Evolutionary conservation across 2,797 vertebrate species (phyloP), one percentile per base, ranked within the genome.

Genomic region (Bovichtus diacanthus): DNA sequence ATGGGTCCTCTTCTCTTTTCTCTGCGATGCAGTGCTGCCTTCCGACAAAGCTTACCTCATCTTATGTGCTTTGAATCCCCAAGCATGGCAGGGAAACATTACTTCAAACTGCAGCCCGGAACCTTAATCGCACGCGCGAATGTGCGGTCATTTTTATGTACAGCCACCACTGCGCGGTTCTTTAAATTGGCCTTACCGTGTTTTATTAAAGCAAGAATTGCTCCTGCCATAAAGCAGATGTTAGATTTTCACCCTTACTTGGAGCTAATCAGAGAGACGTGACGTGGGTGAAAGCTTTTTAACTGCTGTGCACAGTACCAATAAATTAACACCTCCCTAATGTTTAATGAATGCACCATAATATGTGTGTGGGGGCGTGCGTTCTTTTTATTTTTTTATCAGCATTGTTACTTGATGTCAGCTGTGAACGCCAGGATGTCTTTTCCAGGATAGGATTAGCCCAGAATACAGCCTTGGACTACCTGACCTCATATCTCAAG

Each of bases 51-150:
- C 78, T 87, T 87, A 88, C 82, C 81, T 91, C 89, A 87, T 89
- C 49, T n/a, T 68, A 62, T 90, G 89, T 86, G 87, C 87, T 74
- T 64, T 47, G 81, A 90, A 88, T 88, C 71, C 67, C 27, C 51
- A 76, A 88, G 62, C 55, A 50, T 70, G 67, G 31, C 46, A 51
- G 59, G 16, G 51, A 43, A 43, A 11, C 5, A 9, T 41, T 39
- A 8, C 71, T 65, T 67, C 44, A 23, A 66, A 51, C 69, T 59
- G 69, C 78, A 81, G 74, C 65, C 61, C 1, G 70, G 64, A 66
- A 25, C 29, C 50, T 50, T 66, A 61, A 54, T 39, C 1, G 9
- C 63, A n/a, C 49, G 16, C 72, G 82, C 43, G 64, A 50, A 59
- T 39, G 49, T 18, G 16, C 9, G 67, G 46, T 73, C 78, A 68